Base-by-base conservation (phyloP, 2,113 vertebrate genomes). In the Tragelaphus scriptus region DNA sequence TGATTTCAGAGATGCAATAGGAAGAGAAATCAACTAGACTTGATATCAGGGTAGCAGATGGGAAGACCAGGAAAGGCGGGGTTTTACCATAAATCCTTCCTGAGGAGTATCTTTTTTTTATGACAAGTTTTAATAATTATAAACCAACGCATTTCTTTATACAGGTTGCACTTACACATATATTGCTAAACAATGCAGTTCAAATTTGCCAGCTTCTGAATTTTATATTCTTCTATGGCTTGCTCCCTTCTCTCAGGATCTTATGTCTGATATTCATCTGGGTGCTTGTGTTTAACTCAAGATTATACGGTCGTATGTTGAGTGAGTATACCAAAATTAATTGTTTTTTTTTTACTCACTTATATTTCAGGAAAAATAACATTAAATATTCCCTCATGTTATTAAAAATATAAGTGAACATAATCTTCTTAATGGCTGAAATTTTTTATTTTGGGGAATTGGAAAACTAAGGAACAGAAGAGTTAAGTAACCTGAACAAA, bases 401-500 rank as follows among this genome's bases (percentile, higher is more conserved):
- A 55, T 82, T n/a, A 82, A 36, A 82, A 55, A 82, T 55, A 14
- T 7, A 55, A 82, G 51, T 53, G 49, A 81, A 53, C 49, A 81
- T 40, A 95, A 94, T 85, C n/a, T 80, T 65, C n/a, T 80, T 59
- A 95, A 88, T n/a, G 6, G 36, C n/a, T 65, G 2, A 89, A 96
- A 26, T 55, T 51, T 26, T 5, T 14, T 75, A 59, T 95, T 81
- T 85, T 97, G 9, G 49, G 16, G 11, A 91, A 90, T 15, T 89
- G 49, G 71, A 21, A 86, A 91, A 71, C 28, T 84, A n/a, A 30
- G 30, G 32, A 44, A 95, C 36, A 80, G 44, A 95, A 17, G 91
- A 95, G 49, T 68, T 87, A 87, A 89, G 71, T 79, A 93, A 28
- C 63, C 80, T 96, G 32, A 97, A 89, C 44, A 85, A 80, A 90